phyloP scores from a whole-genome alignment of 2,113 vertebrate genomes.

The Bolborhynchus lineola region DNA sequence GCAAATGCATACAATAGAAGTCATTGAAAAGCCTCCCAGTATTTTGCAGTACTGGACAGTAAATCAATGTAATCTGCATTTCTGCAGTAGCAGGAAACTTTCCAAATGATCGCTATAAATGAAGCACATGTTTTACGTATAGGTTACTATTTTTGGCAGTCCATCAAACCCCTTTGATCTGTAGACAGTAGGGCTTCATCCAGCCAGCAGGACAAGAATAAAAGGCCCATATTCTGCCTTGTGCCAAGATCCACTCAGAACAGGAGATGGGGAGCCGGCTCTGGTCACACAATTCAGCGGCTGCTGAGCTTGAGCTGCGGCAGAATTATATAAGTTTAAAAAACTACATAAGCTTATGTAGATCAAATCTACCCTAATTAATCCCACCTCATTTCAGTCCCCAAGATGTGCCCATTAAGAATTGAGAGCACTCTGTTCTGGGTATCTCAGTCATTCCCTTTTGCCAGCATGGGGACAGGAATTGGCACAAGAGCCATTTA shows the following conservation, averaged over 20 bases:
- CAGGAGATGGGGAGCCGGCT: background rate
- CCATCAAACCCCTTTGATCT: slow-evolving; percentile 68
- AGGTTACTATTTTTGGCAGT: slow-evolving; percentile 74
- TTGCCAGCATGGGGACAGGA: background rate
- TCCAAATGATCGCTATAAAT: slow-evolving; percentile 73
- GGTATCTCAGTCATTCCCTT: background rate
- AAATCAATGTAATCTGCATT: slow-evolving; percentile 73
- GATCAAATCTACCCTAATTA: background rate
- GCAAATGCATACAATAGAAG: slow-evolving; percentile 54
- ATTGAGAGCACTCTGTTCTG: background rate
- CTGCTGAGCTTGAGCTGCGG: background rate
- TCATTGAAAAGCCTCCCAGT: slow-evolving; percentile 57
- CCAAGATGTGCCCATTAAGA: background rate
- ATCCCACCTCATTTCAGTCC: background rate
- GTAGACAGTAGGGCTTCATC: slow-evolving; percentile 64
- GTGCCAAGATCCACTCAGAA: slow-evolving; percentile 51
- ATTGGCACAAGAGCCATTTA: background rate
- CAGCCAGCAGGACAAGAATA: slow-evolving; percentile 60
- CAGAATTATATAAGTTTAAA: background rate
- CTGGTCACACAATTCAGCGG: background rate
- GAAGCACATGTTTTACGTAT: slow-evolving; percentile 72
- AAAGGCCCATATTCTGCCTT: slow-evolving; percentile 44
- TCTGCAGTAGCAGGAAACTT: slow-evolving; percentile 73
- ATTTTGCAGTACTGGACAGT: slow-evolving; percentile 51
- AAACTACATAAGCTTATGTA: background rate